Conservation (phyloP, 2,888 invertebrate genomes). For the Escarpia spicata region DNA sequence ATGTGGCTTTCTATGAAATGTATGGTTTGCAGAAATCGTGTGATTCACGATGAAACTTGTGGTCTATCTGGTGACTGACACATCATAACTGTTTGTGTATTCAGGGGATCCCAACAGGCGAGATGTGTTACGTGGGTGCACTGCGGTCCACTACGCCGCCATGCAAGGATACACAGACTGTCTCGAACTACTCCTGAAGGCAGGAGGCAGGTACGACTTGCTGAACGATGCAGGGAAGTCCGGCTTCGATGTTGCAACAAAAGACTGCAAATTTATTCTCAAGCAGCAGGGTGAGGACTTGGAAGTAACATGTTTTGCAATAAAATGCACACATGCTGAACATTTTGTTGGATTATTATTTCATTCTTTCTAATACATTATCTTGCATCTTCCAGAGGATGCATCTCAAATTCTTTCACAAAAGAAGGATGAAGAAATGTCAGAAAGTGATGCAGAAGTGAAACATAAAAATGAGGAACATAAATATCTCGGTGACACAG, state of each 20-base stretch:
- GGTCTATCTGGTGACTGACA: too few species aligned
- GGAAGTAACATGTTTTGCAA: background rate
- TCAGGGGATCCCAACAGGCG: constrained; percentile 55
- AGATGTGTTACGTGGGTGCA: constrained; percentile 52
- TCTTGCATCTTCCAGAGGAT: background rate
- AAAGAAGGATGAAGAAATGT: background rate
- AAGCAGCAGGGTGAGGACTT: background rate
- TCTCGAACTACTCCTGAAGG: constrained; percentile 49
- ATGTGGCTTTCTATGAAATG: too few species aligned
- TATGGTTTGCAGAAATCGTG: too few species aligned
- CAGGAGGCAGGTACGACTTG: constrained; percentile 49
- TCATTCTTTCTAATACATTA: background rate
- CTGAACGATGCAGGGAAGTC: constrained; percentile 48
- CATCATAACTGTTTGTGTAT: background rate
- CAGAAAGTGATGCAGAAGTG: background rate
- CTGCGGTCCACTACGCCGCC: constrained; percentile 58
- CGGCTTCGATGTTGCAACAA: constrained; percentile 50
- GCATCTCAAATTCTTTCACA: background rate
- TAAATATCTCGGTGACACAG: background rate
- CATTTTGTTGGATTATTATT: background rate
- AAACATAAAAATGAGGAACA: background rate
- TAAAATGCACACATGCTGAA: background rate
- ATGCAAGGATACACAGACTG: constrained; percentile 52
- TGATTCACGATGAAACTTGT: too few species aligned
- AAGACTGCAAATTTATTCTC: constrained; percentile 41